Conservation (phyloP, 2,113 vertebrate genomes). For the Rhipidura dahli region DNA sequence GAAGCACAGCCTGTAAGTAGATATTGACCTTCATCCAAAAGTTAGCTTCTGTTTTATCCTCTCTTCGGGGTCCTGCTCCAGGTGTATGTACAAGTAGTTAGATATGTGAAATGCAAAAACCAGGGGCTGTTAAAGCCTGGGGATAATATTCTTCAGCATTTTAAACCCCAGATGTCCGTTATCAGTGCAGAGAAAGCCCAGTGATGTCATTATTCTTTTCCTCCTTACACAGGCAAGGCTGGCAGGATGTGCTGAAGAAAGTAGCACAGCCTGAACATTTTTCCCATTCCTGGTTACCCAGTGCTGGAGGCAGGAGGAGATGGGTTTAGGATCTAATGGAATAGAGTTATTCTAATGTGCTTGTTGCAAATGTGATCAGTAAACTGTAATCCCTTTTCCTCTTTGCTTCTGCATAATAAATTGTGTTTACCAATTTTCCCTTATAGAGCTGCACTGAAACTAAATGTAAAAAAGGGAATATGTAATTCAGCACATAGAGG, state of each 20-base stretch:
- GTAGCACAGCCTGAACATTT: accelerated
- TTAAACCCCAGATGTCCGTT: not conserved
- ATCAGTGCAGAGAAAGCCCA: not conserved
- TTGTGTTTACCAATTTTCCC: not conserved
- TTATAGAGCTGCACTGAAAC: not conserved
- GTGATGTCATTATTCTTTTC: not conserved
- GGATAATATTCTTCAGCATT: not conserved
- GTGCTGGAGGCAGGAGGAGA: not conserved
- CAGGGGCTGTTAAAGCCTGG: not conserved
- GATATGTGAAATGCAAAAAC: not conserved
- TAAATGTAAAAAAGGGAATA: not conserved
- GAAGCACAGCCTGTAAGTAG: not conserved
- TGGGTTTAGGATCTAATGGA: not conserved
- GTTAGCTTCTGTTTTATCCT: not conserved
- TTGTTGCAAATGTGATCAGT: not conserved
- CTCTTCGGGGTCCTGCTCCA: not conserved
- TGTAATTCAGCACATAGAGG: not conserved
- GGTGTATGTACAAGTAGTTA: not conserved
- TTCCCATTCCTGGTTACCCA: not conserved
- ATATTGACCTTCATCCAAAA: not conserved
- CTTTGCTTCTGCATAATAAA: not conserved
- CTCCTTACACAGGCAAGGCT: not conserved
- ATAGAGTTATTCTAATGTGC: not conserved
- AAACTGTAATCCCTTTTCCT: not conserved
- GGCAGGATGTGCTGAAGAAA: not conserved